phyloP scores from a whole-genome alignment of 2,797 vertebrate species.

The Caiman crocodilus region DNA sequence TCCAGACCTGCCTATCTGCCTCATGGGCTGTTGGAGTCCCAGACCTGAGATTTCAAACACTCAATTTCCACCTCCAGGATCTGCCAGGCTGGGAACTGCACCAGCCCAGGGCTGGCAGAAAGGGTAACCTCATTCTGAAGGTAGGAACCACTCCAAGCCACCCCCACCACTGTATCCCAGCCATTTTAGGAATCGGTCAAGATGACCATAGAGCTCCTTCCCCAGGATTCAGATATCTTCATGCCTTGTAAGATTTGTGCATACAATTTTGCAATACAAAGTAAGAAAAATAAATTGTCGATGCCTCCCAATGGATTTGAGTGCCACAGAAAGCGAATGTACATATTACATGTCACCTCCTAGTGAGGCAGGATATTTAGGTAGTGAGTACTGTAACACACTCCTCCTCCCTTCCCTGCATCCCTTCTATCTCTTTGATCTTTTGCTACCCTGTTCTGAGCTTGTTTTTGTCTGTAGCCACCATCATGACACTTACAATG shows the following conservation, averaged over 20 bases:
- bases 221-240: background rate
- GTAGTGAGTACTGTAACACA: too few relatives aligned
- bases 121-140: too few relatives aligned
- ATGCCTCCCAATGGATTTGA: background rate
- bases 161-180: background rate
- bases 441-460: background rate
- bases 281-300: background rate
- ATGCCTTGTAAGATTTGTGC: background rate
- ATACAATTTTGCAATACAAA: background rate
- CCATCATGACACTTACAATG: background rate
- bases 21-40: too few relatives aligned
- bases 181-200: background rate
- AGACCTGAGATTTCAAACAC: too few relatives aligned
- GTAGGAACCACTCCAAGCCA: background rate
- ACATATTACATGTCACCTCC: background rate
- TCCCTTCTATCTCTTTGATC: background rate
- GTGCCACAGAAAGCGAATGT: too few relatives aligned
- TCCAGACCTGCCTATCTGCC: too few relatives aligned
- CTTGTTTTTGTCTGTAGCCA: background rate
- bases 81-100: too few relatives aligned
- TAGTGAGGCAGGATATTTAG: background rate
- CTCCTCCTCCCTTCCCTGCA: background rate
- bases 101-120: background rate
- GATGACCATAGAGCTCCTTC: background rate
- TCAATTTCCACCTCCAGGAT: too few relatives aligned